Conservation (phyloP, 1,140 invertebrate species). For the Zaprionus lachaisei region DNA sequence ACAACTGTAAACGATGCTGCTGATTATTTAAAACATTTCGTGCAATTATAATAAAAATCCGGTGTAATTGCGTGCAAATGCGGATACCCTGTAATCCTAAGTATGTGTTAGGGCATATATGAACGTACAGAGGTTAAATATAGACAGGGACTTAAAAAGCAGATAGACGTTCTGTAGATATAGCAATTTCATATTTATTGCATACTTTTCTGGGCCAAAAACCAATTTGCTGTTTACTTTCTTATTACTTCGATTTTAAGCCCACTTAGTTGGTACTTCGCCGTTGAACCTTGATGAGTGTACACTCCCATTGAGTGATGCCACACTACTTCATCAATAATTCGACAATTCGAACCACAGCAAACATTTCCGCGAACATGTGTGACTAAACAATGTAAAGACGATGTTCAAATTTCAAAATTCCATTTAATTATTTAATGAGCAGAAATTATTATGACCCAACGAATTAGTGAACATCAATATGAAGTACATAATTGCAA, state of each 20-base stretch:
- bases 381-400: constrained; percentile 46
- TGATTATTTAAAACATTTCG: constrained; percentile 74
- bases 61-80: constrained; percentile 38
- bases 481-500: constrained; percentile 51
- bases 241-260: background rate
- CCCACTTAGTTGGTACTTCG: too few species aligned
- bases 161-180: too few species aligned
- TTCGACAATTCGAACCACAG: constrained; percentile 16
- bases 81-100: background rate
- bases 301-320: background rate
- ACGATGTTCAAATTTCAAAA: constrained; percentile 28
- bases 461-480: constrained; percentile 62
- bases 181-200: background rate
- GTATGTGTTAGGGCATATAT: background rate
- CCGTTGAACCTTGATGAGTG: background rate
- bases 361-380: constrained; percentile 10
- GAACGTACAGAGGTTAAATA: background rate
- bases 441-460: constrained; percentile 50
- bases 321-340: background rate
- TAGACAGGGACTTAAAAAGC: too few species aligned
- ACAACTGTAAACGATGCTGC: constrained; percentile 17
- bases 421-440: constrained; percentile 51
- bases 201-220: background rate
- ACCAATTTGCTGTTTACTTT: background rate
- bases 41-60: constrained; percentile 61